Base-by-base conservation (phyloP, 2,888 invertebrate genomes). In the Caenorhabditis sp. region DNA sequence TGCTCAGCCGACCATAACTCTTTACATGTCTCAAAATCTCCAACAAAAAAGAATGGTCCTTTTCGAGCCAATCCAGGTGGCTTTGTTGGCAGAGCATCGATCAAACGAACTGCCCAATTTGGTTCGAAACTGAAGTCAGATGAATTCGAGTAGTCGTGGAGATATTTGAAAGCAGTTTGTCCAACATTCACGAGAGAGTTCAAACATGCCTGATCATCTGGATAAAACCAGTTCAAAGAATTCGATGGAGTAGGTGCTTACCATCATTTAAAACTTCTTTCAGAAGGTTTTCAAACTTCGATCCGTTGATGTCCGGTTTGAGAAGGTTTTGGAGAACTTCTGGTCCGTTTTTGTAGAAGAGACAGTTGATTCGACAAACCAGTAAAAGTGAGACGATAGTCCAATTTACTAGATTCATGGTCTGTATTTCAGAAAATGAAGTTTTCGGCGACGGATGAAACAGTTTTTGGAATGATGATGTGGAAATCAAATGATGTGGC, bases 41-140 rank as follows among this genome's bases (percentile, higher is more conserved):
- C 89, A 24, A 89, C 63, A 16, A 89, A 68, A 68, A 87, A 87
- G 82, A 88, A 88, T 7, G 88, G 89, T n/a, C 89, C 89, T 26
- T 75, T 73, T 24, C 86, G 38, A 1, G 77, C 56, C 14, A 87
- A 56, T 47, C 87, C 87, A 5, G 84, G 44, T 24, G 86, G 86
- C 47, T 84, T 80, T 16, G 81, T 81, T 24, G 86, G 86, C 51
- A 86, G 81, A 5, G 86, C 70, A 72, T 87, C 87, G 24, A 86
- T 51, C 2, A 87, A 49, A 70, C 75, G 74, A 38, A 73, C 38
- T n/a, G 47, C 72, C 73, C 72, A 73, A 26, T 54, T 69, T 10
- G 63, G 75, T 8, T 75, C 59, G 22, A 44, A 28, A 58, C 44
- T n/a, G 6, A 44, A 16, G 31, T 4, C 31, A 6, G 31, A 31